Base-by-base conservation (phyloP, 2,113 vertebrate genomes). In the Myiozetetes cayanensis region DNA sequence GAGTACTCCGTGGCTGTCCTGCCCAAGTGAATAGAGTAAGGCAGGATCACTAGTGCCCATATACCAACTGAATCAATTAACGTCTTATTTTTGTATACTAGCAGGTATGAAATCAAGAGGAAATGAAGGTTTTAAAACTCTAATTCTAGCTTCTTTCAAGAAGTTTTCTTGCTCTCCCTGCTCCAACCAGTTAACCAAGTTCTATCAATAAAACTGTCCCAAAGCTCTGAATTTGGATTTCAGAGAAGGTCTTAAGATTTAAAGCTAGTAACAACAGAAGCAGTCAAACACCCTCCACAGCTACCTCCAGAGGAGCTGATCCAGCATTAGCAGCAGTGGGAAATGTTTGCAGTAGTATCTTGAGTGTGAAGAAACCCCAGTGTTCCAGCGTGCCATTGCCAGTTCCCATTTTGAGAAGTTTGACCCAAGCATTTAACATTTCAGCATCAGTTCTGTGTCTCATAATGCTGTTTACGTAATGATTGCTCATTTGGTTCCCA, bases 401-500 rank as follows among this genome's bases (percentile, higher is more conserved):
- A 74, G 91, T 97, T 98, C 97, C 93, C 97, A 93, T 94, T 95
- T 86, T 96, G 89, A 79, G 87, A 80, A 89, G 94, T 96, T 89
- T 96, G 79, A 95, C 95, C 94, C 88, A 90, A 95, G 93, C 94
- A 81, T 94, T 94, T 94, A 94, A 76, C 25, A 35, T 97, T 97
- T 98, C 96, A 87, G 50, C 96, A 87, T 97, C 95, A 92, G 94
- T 93, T 96, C 90, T 94, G 78, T 96, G 90, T 85, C 94, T 89
- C 76, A 87, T 93, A 95, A 93, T 87, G 89, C 66, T 8, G 2
- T 93, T 96, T 98, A 95, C 87, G 70, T 97, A 97, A 98, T 91
- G 84, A 92, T 80, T 62, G 21, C 65, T 95, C 89, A 96, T 97
- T 97, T 97, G 90, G 86, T 98, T 97, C 96, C 96, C 87, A 97